phyloP scores from a whole-genome alignment of 2,797 vertebrate species.

The Sebastes reedi region DNA sequence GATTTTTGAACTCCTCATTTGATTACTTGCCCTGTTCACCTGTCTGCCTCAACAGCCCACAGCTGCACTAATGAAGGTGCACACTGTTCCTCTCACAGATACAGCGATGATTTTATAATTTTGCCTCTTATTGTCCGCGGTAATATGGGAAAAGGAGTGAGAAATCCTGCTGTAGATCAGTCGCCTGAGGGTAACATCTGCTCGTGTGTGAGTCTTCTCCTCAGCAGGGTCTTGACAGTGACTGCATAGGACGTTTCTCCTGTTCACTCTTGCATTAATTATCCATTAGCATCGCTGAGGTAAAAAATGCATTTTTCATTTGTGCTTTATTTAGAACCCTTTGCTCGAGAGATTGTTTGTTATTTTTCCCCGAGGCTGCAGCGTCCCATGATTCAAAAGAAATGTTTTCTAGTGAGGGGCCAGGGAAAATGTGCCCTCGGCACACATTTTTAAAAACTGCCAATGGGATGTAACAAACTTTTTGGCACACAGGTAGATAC shows the following conservation, averaged over 20 bases:
- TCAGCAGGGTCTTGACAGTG: constrained; percentile 54
- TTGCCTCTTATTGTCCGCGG: constrained; percentile 50
- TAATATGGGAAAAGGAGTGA: constrained; percentile 23
- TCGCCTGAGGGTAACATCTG: constrained; percentile 75
- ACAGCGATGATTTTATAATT: constrained; percentile 61
- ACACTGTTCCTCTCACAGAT: constrained; percentile 53
- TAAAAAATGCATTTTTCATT: constrained; percentile 53
- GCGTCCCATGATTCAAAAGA: constrained; percentile 51
- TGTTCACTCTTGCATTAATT: constrained; percentile 69
- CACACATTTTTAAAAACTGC: constrained; percentile 49
- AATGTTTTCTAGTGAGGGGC: constrained; percentile 43
- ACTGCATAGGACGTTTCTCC: constrained; percentile 59
- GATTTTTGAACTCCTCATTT: constrained; percentile 76
- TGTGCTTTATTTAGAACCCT: constrained; percentile 64
- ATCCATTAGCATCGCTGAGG: constrained; percentile 61
- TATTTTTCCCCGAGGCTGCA: constrained; percentile 63
- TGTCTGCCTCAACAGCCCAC: constrained; percentile 63
- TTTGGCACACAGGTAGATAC: constrained; percentile 44
- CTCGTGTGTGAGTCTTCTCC: constrained; percentile 48
- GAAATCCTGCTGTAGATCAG: constrained; percentile 52
- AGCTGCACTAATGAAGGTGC: constrained; percentile 69
- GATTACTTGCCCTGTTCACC: constrained; percentile 75
- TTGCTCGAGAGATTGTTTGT: constrained; percentile 65
- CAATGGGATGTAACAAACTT: constrained; percentile 59
- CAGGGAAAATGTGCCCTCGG: constrained; percentile 55